Conservation (phyloP, 2,888 invertebrate species). For the Drosophila pegasa region DNA sequence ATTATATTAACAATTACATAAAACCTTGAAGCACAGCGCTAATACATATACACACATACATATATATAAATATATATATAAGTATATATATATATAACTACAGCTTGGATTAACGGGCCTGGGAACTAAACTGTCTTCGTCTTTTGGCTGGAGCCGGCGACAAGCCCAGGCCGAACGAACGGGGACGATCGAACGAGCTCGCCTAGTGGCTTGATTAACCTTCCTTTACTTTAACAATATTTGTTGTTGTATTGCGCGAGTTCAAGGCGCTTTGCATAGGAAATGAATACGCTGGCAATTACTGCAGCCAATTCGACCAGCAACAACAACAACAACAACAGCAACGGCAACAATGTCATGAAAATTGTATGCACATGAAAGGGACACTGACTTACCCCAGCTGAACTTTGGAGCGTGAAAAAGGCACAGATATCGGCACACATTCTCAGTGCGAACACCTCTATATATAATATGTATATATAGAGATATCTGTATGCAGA, state of each 20-base stretch:
- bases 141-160: conserved; percentile 33
- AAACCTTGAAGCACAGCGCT: conserved; percentile 48
- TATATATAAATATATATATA: not conserved
- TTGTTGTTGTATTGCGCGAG: conserved; percentile 16
- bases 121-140: conserved; percentile 54
- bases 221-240: conserved; percentile 36
- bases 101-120: conserved; percentile 42
- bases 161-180: conserved; percentile 21
- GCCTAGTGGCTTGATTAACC: conserved; percentile 65
- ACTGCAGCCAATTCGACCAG: conserved; percentile 20
- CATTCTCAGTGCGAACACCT: conserved; percentile 2
- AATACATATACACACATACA: conserved; percentile 6
- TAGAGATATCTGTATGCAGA: not conserved
- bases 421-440: conserved; percentile 7
- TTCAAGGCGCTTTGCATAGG: conserved; percentile 42
- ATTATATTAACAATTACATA: conserved; percentile 62
- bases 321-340: conserved; percentile 6
- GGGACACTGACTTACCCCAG: conserved; percentile 21
- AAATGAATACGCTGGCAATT: conserved; percentile 25
- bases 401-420: conserved; percentile 6
- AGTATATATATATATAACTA: not conserved
- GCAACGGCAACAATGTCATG: conserved; percentile 3
- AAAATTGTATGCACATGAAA: conserved; percentile 15
- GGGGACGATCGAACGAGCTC: conserved; percentile 27
- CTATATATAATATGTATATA: not conserved